Conservation (phyloP, 53 echinoderm and acorn worm genomes). For the Temnopleurus reevesii region DNA sequence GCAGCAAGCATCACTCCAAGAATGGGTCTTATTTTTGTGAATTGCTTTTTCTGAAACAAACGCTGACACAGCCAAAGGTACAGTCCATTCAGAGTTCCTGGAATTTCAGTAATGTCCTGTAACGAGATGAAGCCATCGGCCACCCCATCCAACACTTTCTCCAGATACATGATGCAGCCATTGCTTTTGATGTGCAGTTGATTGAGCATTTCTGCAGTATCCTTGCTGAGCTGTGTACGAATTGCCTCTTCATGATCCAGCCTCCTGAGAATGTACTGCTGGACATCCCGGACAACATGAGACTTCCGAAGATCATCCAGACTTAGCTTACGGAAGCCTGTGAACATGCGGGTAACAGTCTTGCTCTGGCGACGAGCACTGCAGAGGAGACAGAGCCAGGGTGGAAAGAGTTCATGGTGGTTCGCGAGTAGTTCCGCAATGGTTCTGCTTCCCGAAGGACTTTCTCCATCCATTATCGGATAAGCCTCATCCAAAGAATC, state of each 20-base stretch:
- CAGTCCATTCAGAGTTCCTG: conserved; percentile 96
- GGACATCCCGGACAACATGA: conserved; percentile 96
- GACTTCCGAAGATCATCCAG: conserved; percentile 97
- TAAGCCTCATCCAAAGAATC: conserved; percentile 97
- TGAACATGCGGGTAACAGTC: conserved; percentile 95
- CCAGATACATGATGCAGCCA: conserved; percentile 97
- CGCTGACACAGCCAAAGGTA: conserved; percentile 97
- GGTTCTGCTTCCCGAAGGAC: conserved; percentile 77
- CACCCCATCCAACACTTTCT: conserved; percentile 96
- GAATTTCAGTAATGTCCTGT: conserved; percentile 91
- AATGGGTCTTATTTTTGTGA: conserved; percentile 83
- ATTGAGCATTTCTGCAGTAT: conserved; percentile 98
- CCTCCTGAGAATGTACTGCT: conserved; percentile 95
- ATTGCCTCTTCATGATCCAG: conserved; percentile 95
- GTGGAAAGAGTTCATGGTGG: conserved; percentile 98
- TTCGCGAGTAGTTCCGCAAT: conserved; percentile 97
- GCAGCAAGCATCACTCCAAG: conserved; percentile 91
- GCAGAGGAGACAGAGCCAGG: conserved; percentile 93
- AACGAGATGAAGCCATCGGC: conserved; percentile 92
- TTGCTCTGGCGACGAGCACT: conserved; percentile 98
- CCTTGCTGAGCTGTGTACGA: conserved; percentile 83
- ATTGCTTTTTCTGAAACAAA: conserved; percentile 87
- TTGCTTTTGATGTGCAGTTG: conserved; percentile 99
- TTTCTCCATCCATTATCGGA: conserved; percentile 73
- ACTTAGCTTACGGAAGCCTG: conserved; percentile 95